A percentile compares a stretch with the other conserved stretches of the same genome.
Conservation (phyloP, 2,888 invertebrate genomes). For the Dryococelus australis region DNA sequence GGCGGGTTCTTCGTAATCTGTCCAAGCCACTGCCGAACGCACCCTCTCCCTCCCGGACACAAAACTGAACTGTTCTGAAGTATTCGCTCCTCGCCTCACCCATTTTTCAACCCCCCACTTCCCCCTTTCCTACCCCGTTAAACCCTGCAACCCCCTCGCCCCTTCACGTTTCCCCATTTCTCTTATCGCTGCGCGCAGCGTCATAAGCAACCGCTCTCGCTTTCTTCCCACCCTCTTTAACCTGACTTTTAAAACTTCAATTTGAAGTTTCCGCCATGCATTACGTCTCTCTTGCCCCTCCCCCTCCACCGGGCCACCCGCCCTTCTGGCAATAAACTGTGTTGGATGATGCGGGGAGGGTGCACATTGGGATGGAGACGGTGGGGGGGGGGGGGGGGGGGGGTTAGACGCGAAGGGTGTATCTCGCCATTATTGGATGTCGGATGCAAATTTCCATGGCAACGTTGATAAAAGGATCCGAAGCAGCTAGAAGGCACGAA, state of each 20-base stretch:
- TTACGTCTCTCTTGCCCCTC: constrained; percentile 34
- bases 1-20: not conserved
- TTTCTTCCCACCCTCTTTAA: constrained; percentile 29
- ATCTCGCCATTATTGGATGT: constrained; percentile 42
- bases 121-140: not conserved
- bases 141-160: not conserved
- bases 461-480: constrained; percentile 39
- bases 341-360: constrained; percentile 31
- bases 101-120: constrained; percentile 6
- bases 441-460: constrained; percentile 46
- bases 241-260: constrained; percentile 41
- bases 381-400: constrained; percentile 33
- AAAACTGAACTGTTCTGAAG: not conserved
- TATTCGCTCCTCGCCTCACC: constrained; percentile 8
- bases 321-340: constrained; percentile 32
- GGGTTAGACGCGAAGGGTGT: constrained; percentile 25
- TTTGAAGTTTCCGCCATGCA: constrained; percentile 42
- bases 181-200: constrained; percentile 24
- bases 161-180: constrained; percentile 3
- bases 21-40: not conserved
- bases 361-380: too few relatives aligned
- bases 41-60: not conserved
- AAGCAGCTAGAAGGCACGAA: constrained; percentile 33
- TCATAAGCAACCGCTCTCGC: constrained; percentile 29
- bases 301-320: not conserved